These are phyloP conservation scores for Pagetopsis macropterus DNA, from an alignment of 2,797 vertebrate genomes.

Conservation along the genomic window DNA sequence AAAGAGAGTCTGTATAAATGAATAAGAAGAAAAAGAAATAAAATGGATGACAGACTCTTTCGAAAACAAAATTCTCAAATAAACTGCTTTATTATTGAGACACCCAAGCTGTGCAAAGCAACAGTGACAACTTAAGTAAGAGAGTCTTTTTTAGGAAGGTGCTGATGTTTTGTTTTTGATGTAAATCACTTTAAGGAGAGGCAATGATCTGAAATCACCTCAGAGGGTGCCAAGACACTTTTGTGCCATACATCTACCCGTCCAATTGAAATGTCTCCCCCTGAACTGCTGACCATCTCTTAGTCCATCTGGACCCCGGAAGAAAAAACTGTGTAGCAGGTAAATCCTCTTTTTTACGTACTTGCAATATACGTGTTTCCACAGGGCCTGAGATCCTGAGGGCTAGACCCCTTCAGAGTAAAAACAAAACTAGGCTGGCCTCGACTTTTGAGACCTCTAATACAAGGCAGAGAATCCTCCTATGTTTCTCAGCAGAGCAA, in stretches of 20 bases:
- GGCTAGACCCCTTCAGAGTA: constrained; percentile 22
- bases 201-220: constrained; percentile 61
- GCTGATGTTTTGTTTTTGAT: constrained; percentile 59
- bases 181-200: constrained; percentile 44
- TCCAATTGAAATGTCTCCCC: constrained; percentile 35
- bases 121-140: neutral
- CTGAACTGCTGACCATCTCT: constrained; percentile 66
- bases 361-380: neutral
- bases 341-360: constrained; percentile 22
- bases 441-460: constrained; percentile 30
- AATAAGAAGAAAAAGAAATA: constrained; percentile 16
- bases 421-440: constrained; percentile 44
- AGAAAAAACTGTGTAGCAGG: constrained; percentile 29
- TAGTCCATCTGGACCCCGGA: constrained; percentile 27
- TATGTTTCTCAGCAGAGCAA: constrained; percentile 18
- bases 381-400: constrained; percentile 23
- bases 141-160: constrained; percentile 36
- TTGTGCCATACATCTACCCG: constrained; percentile 42
- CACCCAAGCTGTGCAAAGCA: neutral
- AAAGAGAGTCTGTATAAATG: constrained; percentile 41
- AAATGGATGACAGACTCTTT: constrained; percentile 26
- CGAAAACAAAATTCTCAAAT: constrained; percentile 11
- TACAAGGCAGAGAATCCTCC: neutral
- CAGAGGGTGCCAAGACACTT: constrained; percentile 30
- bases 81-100: constrained; percentile 13